Base-by-base conservation (phyloP, 2,113 vertebrate species). In the Forbesichthys papilliferus region DNA sequence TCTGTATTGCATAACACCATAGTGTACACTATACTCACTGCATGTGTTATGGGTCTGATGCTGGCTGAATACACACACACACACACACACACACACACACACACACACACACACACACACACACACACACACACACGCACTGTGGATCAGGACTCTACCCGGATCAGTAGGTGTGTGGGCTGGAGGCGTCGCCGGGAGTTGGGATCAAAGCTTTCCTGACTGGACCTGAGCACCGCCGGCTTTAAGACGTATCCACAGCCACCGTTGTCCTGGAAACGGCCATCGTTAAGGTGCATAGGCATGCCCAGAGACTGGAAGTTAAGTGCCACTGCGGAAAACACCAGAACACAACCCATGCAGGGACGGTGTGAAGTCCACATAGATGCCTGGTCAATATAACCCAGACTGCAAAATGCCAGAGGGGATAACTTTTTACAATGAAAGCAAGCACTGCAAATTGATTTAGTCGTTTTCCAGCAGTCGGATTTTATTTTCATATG, bases 241-340 rank as follows among this genome's bases (percentile, higher is more conserved):
- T 97, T 97, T 78, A 97, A 87, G 82, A 95, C 0, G 4, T 95
- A 97, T 11, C 96, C 96, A 71, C 92, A 94, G 10, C 92, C 84
- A 42, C 96, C 95, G 51, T 97, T 97, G 90, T 96, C 95, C 75
- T 89, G 88, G 92, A 96, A 98, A 87, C 92, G 94, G 13, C 95
- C 95, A 52, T 90, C 86, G 68, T 95, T 94, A 73, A 97, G 70
- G 71, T 97, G 94, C 95, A 96, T 96, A 5, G 91, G 77, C 33
- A 89, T 0, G 74, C 94, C 94, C 0, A 75, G 72, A 2, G 94
- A 95, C 80, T 96, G 95, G 84, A 95, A 96, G 88, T 97, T 97
- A 70, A 97, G 89, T 36, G 95, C 95, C 91, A 95, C 96, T 96
- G 79, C 18, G 83, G 13, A 46, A 83, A 78, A 84, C 48, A 78